Percentiles rank a stretch among this genome's conserved stretches.
Evolutionary conservation across 2,888 invertebrate species (phyloP).

Genomic region (Salticus scenicus): DNA sequence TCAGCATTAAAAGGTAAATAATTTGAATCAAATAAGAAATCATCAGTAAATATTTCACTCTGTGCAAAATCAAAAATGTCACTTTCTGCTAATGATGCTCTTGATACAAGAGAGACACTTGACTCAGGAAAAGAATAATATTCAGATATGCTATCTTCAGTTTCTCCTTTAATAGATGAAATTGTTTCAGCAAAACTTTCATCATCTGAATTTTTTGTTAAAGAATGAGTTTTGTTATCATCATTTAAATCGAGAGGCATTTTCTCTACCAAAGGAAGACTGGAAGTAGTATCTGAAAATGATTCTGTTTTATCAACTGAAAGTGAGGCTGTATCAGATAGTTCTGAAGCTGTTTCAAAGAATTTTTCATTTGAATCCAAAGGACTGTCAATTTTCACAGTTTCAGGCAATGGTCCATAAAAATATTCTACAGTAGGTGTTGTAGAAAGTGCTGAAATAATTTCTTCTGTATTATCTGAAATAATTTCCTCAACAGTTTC

Average conservation of each 20-base stretch:
- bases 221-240: not conserved
- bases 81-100: slow-evolving; percentile 1
- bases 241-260: not conserved
- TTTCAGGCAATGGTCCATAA: slow-evolving; percentile 46
- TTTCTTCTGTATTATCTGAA: not conserved
- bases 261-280: not conserved
- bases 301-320: not conserved
- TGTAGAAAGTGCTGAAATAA: not conserved
- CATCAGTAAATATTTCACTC: not conserved
- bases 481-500: not conserved
- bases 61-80: not conserved
- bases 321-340: not conserved
- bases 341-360: slow-evolving; percentile 33
- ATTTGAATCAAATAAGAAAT: not conserved
- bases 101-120: not conserved
- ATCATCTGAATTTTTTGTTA: not conserved
- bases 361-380: slow-evolving; percentile 32
- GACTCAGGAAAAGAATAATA: slow-evolving; percentile 3
- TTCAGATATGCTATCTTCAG: slow-evolving; percentile 16
- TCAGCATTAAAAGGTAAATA: not conserved
- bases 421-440: slow-evolving; percentile 61
- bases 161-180: not conserved
- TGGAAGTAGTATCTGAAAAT: not conserved
- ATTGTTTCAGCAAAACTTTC: slow-evolving; percentile 26
- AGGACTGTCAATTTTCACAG: slow-evolving; percentile 20